Evolutionary conservation across 2,113 vertebrate genomes (phyloP).

Genomic region (Triplophysa dalaica): DNA sequence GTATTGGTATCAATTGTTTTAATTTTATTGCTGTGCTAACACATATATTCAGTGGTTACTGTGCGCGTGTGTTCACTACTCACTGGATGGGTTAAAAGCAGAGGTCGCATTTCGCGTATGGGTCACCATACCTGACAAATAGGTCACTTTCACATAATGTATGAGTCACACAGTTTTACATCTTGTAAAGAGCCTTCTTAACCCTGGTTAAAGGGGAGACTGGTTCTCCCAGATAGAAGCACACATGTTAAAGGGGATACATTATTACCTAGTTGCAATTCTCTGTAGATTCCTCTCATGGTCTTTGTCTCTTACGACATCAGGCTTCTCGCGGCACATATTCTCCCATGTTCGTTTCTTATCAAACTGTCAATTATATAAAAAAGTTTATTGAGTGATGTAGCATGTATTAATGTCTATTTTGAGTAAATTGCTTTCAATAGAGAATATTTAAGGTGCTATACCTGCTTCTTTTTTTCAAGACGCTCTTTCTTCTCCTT

Average conservation of each 20-base stretch:
- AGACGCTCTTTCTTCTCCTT: constrained; percentile 74
- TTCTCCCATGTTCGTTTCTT: constrained; percentile 89
- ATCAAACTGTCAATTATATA: constrained; percentile 75
- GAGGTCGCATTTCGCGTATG: no score
- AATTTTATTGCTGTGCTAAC: no score
- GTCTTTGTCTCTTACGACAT: constrained; percentile 84
- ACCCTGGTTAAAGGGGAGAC: no score
- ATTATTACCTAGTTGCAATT: constrained; percentile 85
- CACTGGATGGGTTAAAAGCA: no score
- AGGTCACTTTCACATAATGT: no score
- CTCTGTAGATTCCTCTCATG: constrained; percentile 85
- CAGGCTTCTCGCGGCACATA: constrained; percentile 90
- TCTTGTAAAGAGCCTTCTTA: no score
- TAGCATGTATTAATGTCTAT: background rate
- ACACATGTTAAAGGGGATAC: background rate
- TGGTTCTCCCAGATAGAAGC: background rate
- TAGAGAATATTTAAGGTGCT: background rate
- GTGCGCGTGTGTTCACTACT: no score
- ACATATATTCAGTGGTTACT: no score
- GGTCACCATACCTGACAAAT: no score
- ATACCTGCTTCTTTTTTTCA: constrained; percentile 82
- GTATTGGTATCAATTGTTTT: no score
- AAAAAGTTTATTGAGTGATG: background rate
- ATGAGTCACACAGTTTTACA: no score
- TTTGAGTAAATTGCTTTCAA: background rate